A percentile compares a stretch with the other conserved stretches of the same genome.
Conservation (phyloP, 2,797 vertebrate species). For the Pygocentrus nattereri region DNA sequence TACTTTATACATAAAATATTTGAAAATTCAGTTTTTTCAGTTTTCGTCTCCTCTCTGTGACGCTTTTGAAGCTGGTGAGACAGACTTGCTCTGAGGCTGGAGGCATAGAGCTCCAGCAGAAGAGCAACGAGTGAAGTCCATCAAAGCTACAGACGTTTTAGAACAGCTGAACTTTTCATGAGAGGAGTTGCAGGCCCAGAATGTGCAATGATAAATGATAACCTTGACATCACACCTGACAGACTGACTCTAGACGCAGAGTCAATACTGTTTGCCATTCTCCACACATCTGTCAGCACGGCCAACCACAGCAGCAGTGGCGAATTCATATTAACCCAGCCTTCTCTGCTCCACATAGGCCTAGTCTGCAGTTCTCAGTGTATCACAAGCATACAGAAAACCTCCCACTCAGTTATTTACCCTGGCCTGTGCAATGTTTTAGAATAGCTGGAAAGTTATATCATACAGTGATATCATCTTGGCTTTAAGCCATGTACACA, state of each 20-base stretch:
- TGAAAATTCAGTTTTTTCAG: background rate
- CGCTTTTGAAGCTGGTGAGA: background rate
- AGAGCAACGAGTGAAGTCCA: background rate
- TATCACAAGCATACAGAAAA: constrained; percentile 30
- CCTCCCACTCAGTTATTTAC: constrained; percentile 41
- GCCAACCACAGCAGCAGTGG: background rate
- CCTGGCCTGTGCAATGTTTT: constrained; percentile 6
- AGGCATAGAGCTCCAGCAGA: background rate
- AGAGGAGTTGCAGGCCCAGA: background rate
- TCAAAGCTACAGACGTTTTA: constrained; percentile 31
- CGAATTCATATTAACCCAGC: constrained; percentile 31
- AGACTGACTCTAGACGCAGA: constrained; percentile 25
- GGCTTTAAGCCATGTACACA: background rate
- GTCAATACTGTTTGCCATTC: constrained; percentile 47
- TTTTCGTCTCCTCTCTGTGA: background rate
- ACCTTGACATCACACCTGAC: constrained; percentile 47
- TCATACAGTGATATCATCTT: background rate
- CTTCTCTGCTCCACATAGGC: constrained; percentile 15
- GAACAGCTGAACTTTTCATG: constrained; percentile 39
- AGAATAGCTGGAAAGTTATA: constrained; percentile 20
- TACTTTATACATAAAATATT: background rate
- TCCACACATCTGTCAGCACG: constrained; percentile 30
- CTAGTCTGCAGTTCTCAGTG: constrained; percentile 40
- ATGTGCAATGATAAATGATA: constrained; percentile 48
- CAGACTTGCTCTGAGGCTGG: background rate